Percentiles rank a stretch among this genome's conserved stretches.
Conservation (phyloP, 2,797 vertebrate genomes). For the Bradypodion pumilum region DNA sequence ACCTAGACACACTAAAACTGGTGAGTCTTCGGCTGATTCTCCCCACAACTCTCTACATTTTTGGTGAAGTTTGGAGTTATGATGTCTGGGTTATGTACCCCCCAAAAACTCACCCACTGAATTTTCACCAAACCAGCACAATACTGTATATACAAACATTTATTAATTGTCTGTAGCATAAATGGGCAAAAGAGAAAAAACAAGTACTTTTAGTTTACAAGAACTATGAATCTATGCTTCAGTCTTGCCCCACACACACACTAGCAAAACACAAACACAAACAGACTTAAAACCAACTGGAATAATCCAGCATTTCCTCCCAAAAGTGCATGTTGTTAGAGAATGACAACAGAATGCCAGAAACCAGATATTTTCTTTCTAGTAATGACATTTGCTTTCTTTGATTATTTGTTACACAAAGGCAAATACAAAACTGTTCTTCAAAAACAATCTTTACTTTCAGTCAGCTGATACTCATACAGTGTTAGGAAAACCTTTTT, state of each 20-base stretch:
- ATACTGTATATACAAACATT: too few species aligned
- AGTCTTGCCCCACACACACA: background rate
- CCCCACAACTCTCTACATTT: too few species aligned
- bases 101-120: too few species aligned
- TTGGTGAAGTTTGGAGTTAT: too few species aligned
- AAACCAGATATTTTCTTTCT: background rate
- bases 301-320: background rate
- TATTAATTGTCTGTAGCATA: too few species aligned
- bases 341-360: background rate
- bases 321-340: accelerated
- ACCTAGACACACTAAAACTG: too few species aligned
- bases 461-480: conserved; percentile 36
- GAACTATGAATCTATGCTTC: background rate
- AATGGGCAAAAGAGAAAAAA: too few species aligned
- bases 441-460: conserved; percentile 42
- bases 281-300: background rate
- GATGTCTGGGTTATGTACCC: too few species aligned
- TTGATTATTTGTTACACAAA: background rate
- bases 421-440: conserved; percentile 24
- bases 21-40: too few species aligned
- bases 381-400: background rate
- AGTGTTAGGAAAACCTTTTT: background rate
- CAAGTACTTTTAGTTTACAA: too few species aligned
- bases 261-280: background rate
- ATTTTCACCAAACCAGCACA: too few species aligned